A percentile compares a stretch with the other conserved stretches of the same genome.
phyloP scores from a whole-genome alignment of 1,140 invertebrate genomes.

The Conopomorpha cramerella region DNA sequence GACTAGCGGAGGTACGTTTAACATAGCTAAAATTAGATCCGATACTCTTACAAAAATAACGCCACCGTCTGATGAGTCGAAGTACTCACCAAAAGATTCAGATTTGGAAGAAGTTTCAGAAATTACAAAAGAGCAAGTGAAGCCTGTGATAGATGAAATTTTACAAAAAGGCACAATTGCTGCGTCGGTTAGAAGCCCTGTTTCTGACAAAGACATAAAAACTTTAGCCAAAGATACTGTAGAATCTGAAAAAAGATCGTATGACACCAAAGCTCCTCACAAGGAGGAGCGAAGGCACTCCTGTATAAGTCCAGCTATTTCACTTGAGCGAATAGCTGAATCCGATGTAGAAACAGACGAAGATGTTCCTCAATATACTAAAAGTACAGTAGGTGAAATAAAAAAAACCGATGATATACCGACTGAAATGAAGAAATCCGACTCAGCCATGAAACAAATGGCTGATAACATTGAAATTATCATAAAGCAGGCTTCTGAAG shows the following conservation, averaged over 20 bases:
- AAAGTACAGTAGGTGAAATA: constrained; percentile 6
- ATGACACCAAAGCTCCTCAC: constrained; percentile 42
- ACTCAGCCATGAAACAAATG: constrained; percentile 55
- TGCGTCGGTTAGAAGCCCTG: constrained; percentile 31
- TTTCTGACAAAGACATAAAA: constrained; percentile 39
- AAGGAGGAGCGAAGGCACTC: constrained; percentile 51
- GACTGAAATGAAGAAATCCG: constrained; percentile 40
- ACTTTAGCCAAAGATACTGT: constrained; percentile 32
- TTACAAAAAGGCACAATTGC: constrained; percentile 37
- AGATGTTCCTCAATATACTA: constrained; percentile 16
- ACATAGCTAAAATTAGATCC: constrained; percentile 34
- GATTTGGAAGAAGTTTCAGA: constrained; percentile 20
- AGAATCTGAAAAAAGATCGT: constrained; percentile 43
- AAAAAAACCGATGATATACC: constrained; percentile 11
- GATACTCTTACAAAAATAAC: constrained; percentile 23
- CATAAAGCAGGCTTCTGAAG: constrained; percentile 52
- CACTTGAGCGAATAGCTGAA: constrained; percentile 47
- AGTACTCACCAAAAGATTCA: constrained; percentile 15
- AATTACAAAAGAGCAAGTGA: constrained; percentile 41
- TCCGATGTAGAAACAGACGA: constrained; percentile 46
- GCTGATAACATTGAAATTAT: constrained; percentile 57
- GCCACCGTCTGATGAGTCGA: constrained; percentile 14
- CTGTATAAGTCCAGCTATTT: constrained; percentile 49
- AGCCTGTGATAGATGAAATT: constrained; percentile 45
- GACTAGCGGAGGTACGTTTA: constrained; percentile 21